A percentile compares a stretch with the other conserved stretches of the same genome.
phyloP scores from a whole-genome alignment of 2,113 vertebrate genomes.

The Phyllostomus discolor region DNA sequence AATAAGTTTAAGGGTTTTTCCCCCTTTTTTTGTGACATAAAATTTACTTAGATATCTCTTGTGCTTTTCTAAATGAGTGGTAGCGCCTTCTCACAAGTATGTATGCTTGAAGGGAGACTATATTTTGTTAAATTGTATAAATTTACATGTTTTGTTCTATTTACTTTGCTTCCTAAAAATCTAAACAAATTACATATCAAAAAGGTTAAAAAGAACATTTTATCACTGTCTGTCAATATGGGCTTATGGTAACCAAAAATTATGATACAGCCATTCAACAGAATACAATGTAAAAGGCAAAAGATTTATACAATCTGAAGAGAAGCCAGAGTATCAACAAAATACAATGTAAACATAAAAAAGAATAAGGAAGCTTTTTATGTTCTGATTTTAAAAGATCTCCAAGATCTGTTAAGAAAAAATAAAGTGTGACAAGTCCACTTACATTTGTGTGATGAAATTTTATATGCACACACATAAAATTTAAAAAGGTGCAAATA shows the following conservation, averaged over 20 bases:
- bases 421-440: neutral
- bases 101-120: neutral
- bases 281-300: neutral
- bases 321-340: neutral
- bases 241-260: neutral
- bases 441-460: neutral
- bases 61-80: neutral
- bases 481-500: neutral
- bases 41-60: neutral
- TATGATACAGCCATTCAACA: neutral
- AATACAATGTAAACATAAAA: neutral
- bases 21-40: neutral
- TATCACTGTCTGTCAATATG: neutral
- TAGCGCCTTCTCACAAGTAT: neutral
- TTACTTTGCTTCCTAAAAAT: constrained; percentile 18
- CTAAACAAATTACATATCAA: neutral
- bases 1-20: neutral
- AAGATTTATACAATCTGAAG: no score
- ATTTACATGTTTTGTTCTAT: constrained; percentile 14
- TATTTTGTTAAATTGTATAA: neutral
- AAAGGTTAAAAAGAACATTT: constrained; percentile 15
- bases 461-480: neutral
- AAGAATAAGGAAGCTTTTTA: neutral
- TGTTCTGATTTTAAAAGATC: constrained; percentile 21
- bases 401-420: neutral